Evolutionary conservation across 1,140 invertebrate species (phyloP).

Genomic region (Pachypeltis micranthus): DNA sequence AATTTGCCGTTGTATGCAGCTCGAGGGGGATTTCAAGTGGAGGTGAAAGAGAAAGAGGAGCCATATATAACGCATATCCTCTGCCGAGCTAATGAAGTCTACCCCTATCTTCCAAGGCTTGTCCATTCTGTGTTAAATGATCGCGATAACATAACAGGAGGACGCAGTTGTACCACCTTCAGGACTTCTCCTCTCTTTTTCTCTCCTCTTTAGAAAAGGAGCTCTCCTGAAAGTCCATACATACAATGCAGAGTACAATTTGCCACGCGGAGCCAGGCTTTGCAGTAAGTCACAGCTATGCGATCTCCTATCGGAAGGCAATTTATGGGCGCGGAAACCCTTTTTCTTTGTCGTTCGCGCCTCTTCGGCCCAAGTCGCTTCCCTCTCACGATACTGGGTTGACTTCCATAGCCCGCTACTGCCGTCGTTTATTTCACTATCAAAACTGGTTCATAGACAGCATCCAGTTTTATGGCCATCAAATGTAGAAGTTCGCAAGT

Average conservation of each 20-base stretch:
- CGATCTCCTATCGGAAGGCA: constrained; percentile 3
- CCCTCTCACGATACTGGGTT: constrained; percentile 1
- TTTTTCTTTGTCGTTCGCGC: not conserved
- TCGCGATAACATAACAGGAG: constrained; percentile 1
- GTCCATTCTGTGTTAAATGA: constrained; percentile 9
- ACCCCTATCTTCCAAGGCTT: not conserved
- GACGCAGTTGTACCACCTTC: not conserved
- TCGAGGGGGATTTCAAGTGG: not conserved
- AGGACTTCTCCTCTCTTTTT: not conserved
- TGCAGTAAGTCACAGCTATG: constrained; percentile 7
- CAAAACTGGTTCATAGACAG: no score
- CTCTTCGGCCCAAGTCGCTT: not conserved
- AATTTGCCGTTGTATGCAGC: not conserved
- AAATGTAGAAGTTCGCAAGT: no score
- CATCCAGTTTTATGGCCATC: no score
- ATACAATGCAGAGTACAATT: constrained; percentile 2
- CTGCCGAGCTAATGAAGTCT: not conserved
- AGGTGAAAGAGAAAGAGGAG: not conserved
- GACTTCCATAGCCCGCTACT: no score
- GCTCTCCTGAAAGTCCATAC: not conserved
- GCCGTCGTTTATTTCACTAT: no score
- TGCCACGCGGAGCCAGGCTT: not conserved
- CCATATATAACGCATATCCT: constrained; percentile 7
- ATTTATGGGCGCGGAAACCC: constrained; percentile 3
- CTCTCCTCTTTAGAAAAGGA: not conserved